Evolutionary conservation across 2,113 vertebrate genomes (phyloP).

Genomic region (Vombatus ursinus): DNA sequence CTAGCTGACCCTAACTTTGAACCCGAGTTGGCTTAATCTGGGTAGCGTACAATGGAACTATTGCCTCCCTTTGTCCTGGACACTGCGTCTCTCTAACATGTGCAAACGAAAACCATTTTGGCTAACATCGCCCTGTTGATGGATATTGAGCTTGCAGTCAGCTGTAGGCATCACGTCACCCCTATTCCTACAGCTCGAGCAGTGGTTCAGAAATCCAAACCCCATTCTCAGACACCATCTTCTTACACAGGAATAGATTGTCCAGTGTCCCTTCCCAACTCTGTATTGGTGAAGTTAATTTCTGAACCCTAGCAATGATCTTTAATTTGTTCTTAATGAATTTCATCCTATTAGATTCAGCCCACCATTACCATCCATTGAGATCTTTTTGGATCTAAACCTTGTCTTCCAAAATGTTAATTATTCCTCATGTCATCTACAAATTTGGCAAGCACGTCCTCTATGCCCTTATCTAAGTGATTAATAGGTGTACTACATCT

Average conservation of each 20-base stretch:
- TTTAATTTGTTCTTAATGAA: neutral
- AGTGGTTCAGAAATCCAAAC: neutral
- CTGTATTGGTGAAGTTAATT: neutral
- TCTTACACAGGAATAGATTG: neutral
- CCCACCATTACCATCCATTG: neutral
- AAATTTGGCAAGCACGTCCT: neutral
- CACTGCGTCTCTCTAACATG: neutral
- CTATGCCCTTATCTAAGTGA: neutral
- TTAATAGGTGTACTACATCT: neutral
- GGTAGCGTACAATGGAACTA: neutral
- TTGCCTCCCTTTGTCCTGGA: neutral
- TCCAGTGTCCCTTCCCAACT: neutral
- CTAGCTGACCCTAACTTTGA: neutral
- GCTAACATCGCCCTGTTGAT: neutral
- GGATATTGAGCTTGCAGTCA: neutral
- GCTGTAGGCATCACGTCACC: neutral
- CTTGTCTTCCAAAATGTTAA: neutral
- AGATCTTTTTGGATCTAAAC: neutral
- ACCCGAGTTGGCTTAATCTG: neutral
- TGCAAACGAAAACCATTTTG: neutral
- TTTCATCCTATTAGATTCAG: neutral
- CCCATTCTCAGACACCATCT: neutral
- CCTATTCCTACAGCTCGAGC: neutral
- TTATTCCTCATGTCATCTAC: neutral
- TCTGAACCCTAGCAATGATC: neutral